These are phyloP conservation scores for Acromyrmex echinatior DNA, from an alignment of 1,140 invertebrate species.

Conservation along the genomic window DNA sequence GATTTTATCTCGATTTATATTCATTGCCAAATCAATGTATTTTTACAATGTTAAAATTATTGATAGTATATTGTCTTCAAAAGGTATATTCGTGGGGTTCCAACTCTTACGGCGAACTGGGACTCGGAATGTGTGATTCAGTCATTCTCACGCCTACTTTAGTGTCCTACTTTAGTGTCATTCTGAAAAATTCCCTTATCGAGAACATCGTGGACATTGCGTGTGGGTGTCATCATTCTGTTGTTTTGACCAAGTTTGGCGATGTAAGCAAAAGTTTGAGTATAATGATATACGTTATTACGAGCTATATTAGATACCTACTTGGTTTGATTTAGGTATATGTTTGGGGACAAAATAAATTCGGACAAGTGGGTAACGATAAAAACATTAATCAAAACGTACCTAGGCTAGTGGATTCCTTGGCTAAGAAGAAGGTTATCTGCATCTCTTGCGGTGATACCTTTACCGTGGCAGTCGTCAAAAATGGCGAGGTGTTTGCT, in stretches of 20 bases:
- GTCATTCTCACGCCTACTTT: slow-evolving; percentile 84
- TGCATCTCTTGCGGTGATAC: slow-evolving; percentile 90
- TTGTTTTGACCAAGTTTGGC: slow-evolving; percentile 89
- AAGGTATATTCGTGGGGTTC: slow-evolving; percentile 89
- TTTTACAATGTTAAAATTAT: too few species aligned
- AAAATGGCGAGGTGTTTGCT: slow-evolving; percentile 90
- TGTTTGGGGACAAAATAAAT: slow-evolving; percentile 87
- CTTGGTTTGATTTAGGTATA: slow-evolving; percentile 83
- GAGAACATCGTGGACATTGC: slow-evolving; percentile 84
- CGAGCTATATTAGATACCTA: too few species aligned
- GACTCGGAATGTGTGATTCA: slow-evolving; percentile 89
- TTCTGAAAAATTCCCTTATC: too few species aligned
- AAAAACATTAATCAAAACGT: background rate
- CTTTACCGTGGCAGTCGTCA: slow-evolving; percentile 89
- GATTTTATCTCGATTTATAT: too few species aligned
- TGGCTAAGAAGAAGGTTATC: slow-evolving; percentile 86
- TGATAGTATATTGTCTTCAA: too few species aligned
- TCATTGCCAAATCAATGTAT: too few species aligned
- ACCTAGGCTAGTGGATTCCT: slow-evolving; percentile 86
- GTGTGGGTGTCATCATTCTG: slow-evolving; percentile 90
- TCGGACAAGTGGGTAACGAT: too few species aligned
- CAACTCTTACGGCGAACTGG: slow-evolving; percentile 89
- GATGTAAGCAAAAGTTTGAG: slow-evolving; percentile 84
- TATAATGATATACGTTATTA: too few species aligned
- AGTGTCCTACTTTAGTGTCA: slow-evolving; percentile 71